Conservation (phyloP, 2,888 invertebrate genomes). For the Agrochola lota region DNA sequence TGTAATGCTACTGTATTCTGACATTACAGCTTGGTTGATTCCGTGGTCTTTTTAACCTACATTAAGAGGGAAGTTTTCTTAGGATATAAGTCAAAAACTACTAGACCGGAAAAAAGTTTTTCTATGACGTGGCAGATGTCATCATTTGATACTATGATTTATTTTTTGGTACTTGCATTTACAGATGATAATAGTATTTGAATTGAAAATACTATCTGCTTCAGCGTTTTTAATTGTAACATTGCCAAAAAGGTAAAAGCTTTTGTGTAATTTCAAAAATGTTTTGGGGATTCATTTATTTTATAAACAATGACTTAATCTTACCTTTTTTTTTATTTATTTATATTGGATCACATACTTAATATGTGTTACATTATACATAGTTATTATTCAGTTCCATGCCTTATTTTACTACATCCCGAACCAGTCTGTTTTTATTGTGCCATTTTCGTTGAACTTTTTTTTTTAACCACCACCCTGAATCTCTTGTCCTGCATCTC, state of each 20-base stretch:
- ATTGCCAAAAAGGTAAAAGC: background rate
- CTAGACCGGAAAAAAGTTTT: background rate
- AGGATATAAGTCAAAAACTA: background rate
- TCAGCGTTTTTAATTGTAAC: background rate
- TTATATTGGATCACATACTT: background rate
- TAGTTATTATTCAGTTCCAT: too few relatives aligned
- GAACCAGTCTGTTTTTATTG: background rate
- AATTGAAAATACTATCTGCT: background rate
- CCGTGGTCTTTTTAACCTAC: background rate
- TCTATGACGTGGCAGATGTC: too few relatives aligned
- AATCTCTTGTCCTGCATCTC: too few relatives aligned
- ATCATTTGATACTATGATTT: too few relatives aligned
- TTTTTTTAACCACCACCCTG: too few relatives aligned
- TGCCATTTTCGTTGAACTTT: background rate
- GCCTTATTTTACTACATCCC: too few relatives aligned
- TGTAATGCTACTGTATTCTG: background rate
- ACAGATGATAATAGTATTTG: too few relatives aligned
- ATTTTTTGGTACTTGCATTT: too few relatives aligned
- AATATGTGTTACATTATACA: too few relatives aligned
- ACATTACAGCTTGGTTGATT: background rate
- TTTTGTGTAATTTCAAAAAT: background rate
- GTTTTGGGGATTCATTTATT: background rate
- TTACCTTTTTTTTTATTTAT: background rate
- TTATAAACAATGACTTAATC: background rate
- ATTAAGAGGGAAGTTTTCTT: background rate